Evolutionary conservation across 2,113 vertebrate genomes (phyloP).

Genomic region (Zosterops borbonicus): DNA sequence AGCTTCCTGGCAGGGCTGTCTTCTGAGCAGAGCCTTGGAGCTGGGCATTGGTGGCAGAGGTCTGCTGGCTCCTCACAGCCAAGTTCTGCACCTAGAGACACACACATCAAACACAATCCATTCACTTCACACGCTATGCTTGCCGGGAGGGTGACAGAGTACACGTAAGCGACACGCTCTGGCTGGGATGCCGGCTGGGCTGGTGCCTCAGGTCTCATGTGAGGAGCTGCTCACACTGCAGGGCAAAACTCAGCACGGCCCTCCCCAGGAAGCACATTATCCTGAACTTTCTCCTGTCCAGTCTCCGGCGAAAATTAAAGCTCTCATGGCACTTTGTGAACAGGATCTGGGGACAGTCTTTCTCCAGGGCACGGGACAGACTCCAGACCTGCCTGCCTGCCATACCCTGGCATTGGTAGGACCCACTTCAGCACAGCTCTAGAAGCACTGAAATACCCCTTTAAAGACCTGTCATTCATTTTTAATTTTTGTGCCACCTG

Average conservation of each 20-base stretch:
- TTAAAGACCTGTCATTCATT: not conserved
- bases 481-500: not conserved
- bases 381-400: not conserved
- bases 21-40: slow-evolving; percentile 76
- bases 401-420: not conserved
- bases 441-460: not conserved
- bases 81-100: slow-evolving; percentile 80
- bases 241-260: not conserved
- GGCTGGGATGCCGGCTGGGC: not conserved
- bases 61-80: slow-evolving; percentile 80
- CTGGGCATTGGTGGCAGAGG: slow-evolving; percentile 64
- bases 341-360: not conserved
- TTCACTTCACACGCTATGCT: accelerated
- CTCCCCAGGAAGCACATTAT: not conserved
- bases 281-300: not conserved
- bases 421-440: not conserved
- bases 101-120: not conserved
- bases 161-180: accelerated
- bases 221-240: not conserved
- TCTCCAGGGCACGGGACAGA: not conserved
- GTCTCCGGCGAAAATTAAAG: slow-evolving; percentile 31
- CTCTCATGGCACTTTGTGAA: slow-evolving; percentile 20
- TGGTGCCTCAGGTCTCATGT: not conserved
- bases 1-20: slow-evolving; percentile 69
- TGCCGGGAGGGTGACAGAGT: not conserved